These are phyloP conservation scores for Xenopus laevis DNA, from an alignment of 2,113 vertebrate species.

Conservation along the genomic window DNA sequence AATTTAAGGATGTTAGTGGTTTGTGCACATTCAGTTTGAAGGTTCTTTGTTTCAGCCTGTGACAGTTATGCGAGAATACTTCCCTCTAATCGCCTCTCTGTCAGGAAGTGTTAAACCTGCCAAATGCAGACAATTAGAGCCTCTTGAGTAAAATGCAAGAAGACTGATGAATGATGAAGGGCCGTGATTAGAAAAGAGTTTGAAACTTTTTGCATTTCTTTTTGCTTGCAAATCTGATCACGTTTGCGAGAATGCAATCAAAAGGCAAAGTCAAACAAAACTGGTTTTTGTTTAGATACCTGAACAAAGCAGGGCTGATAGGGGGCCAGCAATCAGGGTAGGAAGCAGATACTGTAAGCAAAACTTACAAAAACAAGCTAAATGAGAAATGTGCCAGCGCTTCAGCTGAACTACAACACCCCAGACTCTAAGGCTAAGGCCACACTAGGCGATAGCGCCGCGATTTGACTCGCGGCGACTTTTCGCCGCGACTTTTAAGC, in stretches of 20 bases:
- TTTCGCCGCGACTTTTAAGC: no score
- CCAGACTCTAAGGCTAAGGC: no score
- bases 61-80: constrained; percentile 87
- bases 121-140: constrained; percentile 85
- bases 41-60: constrained; percentile 78
- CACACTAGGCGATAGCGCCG: no score
- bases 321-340: not conserved
- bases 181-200: constrained; percentile 61
- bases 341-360: not conserved
- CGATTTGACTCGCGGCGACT: no score
- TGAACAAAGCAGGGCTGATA: constrained; percentile 45
- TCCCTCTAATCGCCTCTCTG: constrained; percentile 84
- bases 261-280: constrained; percentile 41
- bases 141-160: constrained; percentile 74
- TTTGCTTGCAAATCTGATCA: constrained; percentile 62
- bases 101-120: constrained; percentile 89
- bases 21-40: constrained; percentile 74
- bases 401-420: no score
- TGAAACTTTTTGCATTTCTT: constrained; percentile 70
- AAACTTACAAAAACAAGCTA: not conserved
- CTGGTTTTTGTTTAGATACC: constrained; percentile 48
- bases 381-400: no score
- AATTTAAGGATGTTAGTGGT: constrained; percentile 74
- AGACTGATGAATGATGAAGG: constrained; percentile 71
- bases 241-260: constrained; percentile 61